Evolutionary conservation across 2,797 vertebrate species (phyloP), one percentile per base, ranked within the genome.

Genomic region (Sparus aurata): DNA sequence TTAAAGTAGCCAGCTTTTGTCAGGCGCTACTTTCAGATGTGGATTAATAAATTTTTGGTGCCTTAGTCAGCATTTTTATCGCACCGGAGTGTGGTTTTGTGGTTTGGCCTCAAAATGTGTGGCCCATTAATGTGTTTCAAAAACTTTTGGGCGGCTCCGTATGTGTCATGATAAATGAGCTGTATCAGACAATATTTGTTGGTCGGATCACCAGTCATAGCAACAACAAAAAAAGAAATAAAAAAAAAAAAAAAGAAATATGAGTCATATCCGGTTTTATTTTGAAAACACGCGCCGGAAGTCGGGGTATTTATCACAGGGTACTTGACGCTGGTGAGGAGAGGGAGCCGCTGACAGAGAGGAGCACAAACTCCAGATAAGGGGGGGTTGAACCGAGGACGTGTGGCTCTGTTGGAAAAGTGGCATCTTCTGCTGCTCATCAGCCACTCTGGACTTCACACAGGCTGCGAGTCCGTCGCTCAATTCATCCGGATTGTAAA

Each of bases 371-470:
- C 82, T 89, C 79, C 34, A 77, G 82, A 70, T 49, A 65, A 91
- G 57, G 86, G 92, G 93, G 93, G 89, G 89, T 95, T 96, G 96
- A 96, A 92, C 94, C 85, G 88, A 95, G 95, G 96, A 96, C 97
- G 95, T 95, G 94, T 93, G 94, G 94, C 92, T 91, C 30, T 96
- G 89, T 94, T 95, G 94, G 95, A 91, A 95, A 95, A 94, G 94
- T 95, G 96, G 95, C 95, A 86, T 92, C 86, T 87, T 58, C 18
- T 50, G 61, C 78, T 67, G 84, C 30, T 68, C 83, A 75, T 73
- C 89, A 78, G 83, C 30, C 82, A 41, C 83, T 82, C 80, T 82
- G 89, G 83, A 88, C 87, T 81, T 72, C 68, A 80, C 34, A 27
- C 77, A 69, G 47, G 30, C 80, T 68, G 71, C 22, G 77, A 47